These are phyloP conservation scores for Chondrilla cf. caribensis DNA, from an alignment of 37 sponge, comb jelly and placozoan species.

Conservation along the genomic window DNA sequence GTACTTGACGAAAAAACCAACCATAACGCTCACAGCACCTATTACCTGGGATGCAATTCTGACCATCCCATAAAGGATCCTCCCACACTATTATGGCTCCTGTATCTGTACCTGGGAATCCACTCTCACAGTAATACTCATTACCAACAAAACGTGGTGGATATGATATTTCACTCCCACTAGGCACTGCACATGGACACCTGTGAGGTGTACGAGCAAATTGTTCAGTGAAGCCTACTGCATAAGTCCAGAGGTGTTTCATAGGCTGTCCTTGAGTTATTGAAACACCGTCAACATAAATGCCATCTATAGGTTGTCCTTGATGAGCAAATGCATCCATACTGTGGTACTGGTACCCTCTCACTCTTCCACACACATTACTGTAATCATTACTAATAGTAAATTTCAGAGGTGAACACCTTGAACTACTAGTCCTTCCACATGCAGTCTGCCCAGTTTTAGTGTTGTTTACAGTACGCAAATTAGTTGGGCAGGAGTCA, in stretches of 20 bases:
- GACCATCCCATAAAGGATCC: conserved; percentile 3
- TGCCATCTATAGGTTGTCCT: neutral
- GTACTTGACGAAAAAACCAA: neutral
- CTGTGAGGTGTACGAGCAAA: neutral
- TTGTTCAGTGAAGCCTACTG: neutral
- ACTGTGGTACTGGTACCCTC: neutral
- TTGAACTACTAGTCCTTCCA: neutral
- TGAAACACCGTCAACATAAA: neutral
- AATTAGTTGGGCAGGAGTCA: neutral
- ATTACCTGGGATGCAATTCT: neutral
- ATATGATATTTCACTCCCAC: neutral
- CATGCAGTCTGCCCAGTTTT: neutral
- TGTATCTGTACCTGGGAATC: neutral
- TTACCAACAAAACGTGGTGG: neutral
- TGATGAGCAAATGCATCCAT: neutral
- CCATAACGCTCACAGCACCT: neutral
- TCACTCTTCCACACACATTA: neutral
- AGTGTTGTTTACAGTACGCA: neutral
- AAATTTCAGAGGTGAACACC: neutral
- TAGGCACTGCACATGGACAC: neutral
- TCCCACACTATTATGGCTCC: neutral
- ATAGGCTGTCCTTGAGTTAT: neutral
- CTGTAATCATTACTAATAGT: neutral
- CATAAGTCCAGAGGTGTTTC: neutral
- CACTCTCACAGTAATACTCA: neutral